Conservation (phyloP, 2,113 vertebrate genomes). For the Gopherus evgoodei region DNA sequence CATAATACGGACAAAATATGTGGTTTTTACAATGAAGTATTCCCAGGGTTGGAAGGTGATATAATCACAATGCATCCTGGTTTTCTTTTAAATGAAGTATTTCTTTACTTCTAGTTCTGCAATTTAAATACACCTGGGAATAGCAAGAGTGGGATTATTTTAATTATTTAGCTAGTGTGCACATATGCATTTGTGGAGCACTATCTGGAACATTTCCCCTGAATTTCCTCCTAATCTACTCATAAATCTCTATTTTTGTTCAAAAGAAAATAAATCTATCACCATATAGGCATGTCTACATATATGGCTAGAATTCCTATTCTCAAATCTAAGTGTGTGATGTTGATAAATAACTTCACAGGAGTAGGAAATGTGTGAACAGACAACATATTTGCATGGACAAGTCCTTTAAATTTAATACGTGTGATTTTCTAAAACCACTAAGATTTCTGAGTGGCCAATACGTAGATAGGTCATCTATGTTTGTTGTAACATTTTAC, state of each 20-base stretch:
- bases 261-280: slow-evolving; percentile 11
- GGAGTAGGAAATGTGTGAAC: not conserved
- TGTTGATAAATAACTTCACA: not conserved
- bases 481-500: slow-evolving; percentile 46
- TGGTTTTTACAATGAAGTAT: slow-evolving; percentile 2
- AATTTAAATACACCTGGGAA: slow-evolving; percentile 25
- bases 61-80: not conserved
- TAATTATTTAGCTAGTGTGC: not conserved
- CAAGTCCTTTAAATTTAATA: slow-evolving; percentile 30
- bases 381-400: slow-evolving; percentile 32
- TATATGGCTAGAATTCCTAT: slow-evolving; percentile 1
- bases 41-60: slow-evolving; percentile 27
- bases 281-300: not conserved
- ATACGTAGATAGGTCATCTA: slow-evolving; percentile 42
- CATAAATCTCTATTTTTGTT: not conserved
- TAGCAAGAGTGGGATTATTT: slow-evolving; percentile 14
- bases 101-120: slow-evolving; percentile 44
- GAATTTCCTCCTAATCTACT: slow-evolving; percentile 31
- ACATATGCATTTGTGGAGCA: not conserved
- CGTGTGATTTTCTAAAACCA: slow-evolving; percentile 16
- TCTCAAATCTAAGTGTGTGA: not conserved
- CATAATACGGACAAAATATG: not conserved
- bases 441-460: slow-evolving; percentile 41
- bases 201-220: slow-evolving; percentile 6
- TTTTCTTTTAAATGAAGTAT: slow-evolving; percentile 39